These are phyloP conservation scores for Motacilla tschutschensis DNA, from an alignment of 2,113 vertebrate species.

Conservation along the genomic window DNA sequence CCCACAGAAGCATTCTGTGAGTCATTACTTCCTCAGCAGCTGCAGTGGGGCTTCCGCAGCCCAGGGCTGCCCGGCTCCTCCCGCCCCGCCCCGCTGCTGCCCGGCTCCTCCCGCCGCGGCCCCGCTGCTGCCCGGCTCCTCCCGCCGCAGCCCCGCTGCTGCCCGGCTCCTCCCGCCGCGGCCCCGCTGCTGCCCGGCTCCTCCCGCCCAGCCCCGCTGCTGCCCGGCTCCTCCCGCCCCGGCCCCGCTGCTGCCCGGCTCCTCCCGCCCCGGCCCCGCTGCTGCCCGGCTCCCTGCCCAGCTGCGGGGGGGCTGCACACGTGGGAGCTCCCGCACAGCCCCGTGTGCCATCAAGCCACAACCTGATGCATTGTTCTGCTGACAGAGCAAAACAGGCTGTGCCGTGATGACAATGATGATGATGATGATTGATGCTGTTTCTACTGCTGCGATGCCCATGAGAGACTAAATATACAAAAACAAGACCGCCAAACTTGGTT, in stretches of 20 bases:
- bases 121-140: not conserved
- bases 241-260: too few species aligned
- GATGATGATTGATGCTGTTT: not conserved
- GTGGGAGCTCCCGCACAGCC: not conserved
- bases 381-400: not conserved
- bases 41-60: not conserved
- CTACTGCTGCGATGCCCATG: not conserved
- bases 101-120: not conserved
- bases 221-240: not conserved
- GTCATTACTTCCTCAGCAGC: not conserved
- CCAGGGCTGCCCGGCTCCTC: not conserved
- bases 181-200: too few species aligned
- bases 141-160: too few species aligned
- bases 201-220: not conserved
- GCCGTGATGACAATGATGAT: not conserved
- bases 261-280: too few species aligned
- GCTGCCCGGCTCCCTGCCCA: not conserved
- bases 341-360: rapidly evolving
- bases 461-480: not conserved
- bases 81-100: not conserved
- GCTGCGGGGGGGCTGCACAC: not conserved
- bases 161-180: too few species aligned
- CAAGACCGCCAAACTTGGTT: not conserved
- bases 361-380: not conserved
- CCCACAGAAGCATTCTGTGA: not conserved